Evolutionary conservation across 1,140 invertebrate species (phyloP).

Genomic region (Akabosia matsudoensis): DNA sequence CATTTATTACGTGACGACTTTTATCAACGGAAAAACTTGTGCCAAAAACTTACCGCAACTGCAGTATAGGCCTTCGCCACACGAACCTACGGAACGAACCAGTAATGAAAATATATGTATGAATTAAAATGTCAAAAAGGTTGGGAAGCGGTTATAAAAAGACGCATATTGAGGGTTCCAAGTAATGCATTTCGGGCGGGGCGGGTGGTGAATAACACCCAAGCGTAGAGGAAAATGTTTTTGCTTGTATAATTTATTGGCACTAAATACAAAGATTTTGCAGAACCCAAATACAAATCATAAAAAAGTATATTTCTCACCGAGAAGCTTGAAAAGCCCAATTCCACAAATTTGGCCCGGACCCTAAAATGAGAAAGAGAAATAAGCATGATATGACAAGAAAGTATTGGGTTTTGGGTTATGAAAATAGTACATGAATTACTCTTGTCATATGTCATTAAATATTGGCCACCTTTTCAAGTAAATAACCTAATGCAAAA

Average conservation of each 20-base stretch:
- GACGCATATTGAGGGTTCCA: too few species aligned
- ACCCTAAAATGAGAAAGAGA: slow-evolving; percentile 50
- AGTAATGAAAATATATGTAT: slow-evolving; percentile 14
- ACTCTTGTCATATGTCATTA: too few species aligned
- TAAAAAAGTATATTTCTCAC: slow-evolving; percentile 36
- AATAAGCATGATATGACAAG: not conserved
- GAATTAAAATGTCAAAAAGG: not conserved
- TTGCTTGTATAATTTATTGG: not conserved
- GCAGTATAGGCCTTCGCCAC: slow-evolving; percentile 58
- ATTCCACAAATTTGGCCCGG: slow-evolving; percentile 56
- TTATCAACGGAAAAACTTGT: not conserved
- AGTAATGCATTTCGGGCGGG: too few species aligned
- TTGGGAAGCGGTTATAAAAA: not conserved
- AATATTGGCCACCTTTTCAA: too few species aligned
- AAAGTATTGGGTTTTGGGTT: too few species aligned
- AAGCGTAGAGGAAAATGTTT: not conserved
- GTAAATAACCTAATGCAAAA: too few species aligned
- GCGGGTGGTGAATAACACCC: not conserved
- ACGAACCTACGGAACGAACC: slow-evolving; percentile 46
- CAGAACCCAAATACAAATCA: not conserved
- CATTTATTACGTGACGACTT: not conserved
- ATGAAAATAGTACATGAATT: not conserved
- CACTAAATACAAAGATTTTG: not conserved
- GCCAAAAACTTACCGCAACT: slow-evolving; percentile 50
- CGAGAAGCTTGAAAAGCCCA: slow-evolving; percentile 51